Evolutionary conservation across 2,797 vertebrate genomes (phyloP), one percentile per base, ranked within the genome.

Genomic region (Hydrocynus forskahlii): DNA sequence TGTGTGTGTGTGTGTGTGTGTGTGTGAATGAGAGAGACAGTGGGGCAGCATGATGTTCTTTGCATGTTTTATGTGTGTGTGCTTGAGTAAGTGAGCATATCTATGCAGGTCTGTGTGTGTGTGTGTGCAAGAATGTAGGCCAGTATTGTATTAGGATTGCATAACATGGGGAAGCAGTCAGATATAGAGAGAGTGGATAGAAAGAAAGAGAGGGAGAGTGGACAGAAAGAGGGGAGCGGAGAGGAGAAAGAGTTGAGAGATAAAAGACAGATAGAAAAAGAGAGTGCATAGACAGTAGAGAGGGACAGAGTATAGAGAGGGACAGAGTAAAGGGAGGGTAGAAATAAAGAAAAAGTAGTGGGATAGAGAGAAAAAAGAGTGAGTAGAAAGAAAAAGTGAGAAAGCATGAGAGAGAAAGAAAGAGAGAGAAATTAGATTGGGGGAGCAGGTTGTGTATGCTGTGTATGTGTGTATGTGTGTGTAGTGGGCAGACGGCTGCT

Each of bases 101-200:
- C 40, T 69, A 19, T 76, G 62, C 73, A 57, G 45, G 45, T 63
- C 70, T 17, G 9, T 80, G 70, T 76, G 48, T 70, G 35, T 81
- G 74, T 80, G 69, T 75, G 38, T 77, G 89, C 9, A 84, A 90
- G 89, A 92, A 94, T 94, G 91, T 95, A 95, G 94, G 94, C 89
- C 92, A 93, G 92, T 92, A 92, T 93, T 95, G 94, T 95, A 90
- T 94, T 93, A 90, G 89, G 90, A 92, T 95, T 95, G 93, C 84
- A 87, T 95, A 95, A 95, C 92, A 63, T 48, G 69, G 0, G 64
- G 88, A 64, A 79, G 91, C 79, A 62, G 70, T 69, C 89, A 86
- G 70, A 90, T 89, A 7, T 2, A 62, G 59, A 25, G 21, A 63
- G 21, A 35, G 29, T 12, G 55, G 21, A 60, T 9, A 13, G 62